Evolutionary conservation across 1,140 invertebrate species (phyloP).

Genomic region (Nixonia krombeini): DNA sequence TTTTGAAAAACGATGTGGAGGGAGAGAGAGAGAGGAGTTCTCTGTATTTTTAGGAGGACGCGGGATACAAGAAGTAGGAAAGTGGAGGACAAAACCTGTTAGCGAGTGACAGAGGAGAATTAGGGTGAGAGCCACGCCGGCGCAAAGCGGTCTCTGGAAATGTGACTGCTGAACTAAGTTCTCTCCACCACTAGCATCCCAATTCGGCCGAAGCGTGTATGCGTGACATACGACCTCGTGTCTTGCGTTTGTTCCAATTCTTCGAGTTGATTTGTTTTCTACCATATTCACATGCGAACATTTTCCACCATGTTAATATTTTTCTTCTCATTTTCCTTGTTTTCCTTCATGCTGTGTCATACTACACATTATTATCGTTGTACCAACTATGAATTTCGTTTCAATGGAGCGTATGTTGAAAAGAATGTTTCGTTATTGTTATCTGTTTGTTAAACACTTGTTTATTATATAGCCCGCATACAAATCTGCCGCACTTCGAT

Average conservation of each 20-base stretch:
- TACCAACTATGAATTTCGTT: too few species aligned
- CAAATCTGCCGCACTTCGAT: too few species aligned
- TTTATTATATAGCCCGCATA: too few species aligned
- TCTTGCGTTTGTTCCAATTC: conserved; percentile 35
- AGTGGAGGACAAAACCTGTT: conserved; percentile 22
- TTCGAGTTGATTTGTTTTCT: too few species aligned
- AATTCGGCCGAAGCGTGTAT: conserved; percentile 10
- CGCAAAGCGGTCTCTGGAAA: conserved; percentile 9
- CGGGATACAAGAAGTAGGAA: conserved; percentile 4
- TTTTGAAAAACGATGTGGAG: conserved; percentile 13
- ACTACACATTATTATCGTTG: too few species aligned
- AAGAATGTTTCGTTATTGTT: too few species aligned
- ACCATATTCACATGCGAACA: too few species aligned
- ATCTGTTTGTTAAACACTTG: too few species aligned
- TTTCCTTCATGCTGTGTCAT: too few species aligned
- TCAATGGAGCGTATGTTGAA: too few species aligned
- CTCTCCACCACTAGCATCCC: conserved; percentile 3
- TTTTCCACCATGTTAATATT: too few species aligned
- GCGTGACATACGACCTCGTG: conserved; percentile 5
- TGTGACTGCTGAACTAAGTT: conserved; percentile 17
- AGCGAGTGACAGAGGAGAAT: conserved; percentile 13
- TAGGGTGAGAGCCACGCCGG: conserved; percentile 21
- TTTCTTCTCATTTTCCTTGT: too few species aligned
- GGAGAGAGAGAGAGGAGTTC: not conserved
- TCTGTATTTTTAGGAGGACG: not conserved